Evolutionary conservation across 2,797 vertebrate genomes (phyloP).

Genomic region (Acipenser transmontanus): DNA sequence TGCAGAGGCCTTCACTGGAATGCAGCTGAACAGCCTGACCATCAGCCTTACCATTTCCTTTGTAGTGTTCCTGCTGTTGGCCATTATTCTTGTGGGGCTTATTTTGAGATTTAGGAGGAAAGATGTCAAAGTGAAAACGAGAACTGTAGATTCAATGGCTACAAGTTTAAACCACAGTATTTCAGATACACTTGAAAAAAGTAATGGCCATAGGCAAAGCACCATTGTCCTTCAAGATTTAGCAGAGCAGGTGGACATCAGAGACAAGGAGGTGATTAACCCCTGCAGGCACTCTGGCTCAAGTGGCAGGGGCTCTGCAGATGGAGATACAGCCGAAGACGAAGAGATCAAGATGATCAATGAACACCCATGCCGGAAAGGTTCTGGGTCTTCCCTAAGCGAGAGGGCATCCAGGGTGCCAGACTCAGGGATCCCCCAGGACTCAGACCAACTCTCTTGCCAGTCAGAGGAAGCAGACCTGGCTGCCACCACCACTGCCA

Average conservation of each 20-base stretch:
- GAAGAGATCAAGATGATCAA: slow-evolving; percentile 85
- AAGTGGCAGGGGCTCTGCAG: slow-evolving; percentile 72
- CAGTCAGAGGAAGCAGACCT: slow-evolving; percentile 56
- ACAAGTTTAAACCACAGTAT: slow-evolving; percentile 35
- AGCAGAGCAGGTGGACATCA: slow-evolving; percentile 32
- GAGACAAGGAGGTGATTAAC: slow-evolving; percentile 42
- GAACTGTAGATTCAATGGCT: slow-evolving; percentile 32
- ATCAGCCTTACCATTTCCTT: slow-evolving; percentile 62
- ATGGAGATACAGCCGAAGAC: slow-evolving; percentile 82
- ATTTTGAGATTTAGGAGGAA: slow-evolving; percentile 66
- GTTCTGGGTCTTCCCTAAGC: slow-evolving; percentile 34
- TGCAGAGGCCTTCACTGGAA: slow-evolving; percentile 39
- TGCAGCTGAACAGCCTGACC: slow-evolving; percentile 53
- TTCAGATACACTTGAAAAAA: slow-evolving; percentile 31
- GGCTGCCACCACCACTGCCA: slow-evolving; percentile 23
- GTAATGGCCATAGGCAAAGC: slow-evolving; percentile 16
- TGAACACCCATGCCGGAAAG: slow-evolving; percentile 59
- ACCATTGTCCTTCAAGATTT: slow-evolving; percentile 49
- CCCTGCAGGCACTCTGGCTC: slow-evolving; percentile 62
- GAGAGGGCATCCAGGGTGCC: slow-evolving; percentile 41
- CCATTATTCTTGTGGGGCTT: slow-evolving; percentile 54
- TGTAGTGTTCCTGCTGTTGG: slow-evolving; percentile 62
- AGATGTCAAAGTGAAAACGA: slow-evolving; percentile 51
- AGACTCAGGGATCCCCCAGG: slow-evolving; percentile 59
- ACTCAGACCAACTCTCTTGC: slow-evolving; percentile 64